Percentiles rank a stretch among this genome's conserved stretches.
Conservation (phyloP, 2,797 vertebrate species). For the Dipus sagitta region DNA sequence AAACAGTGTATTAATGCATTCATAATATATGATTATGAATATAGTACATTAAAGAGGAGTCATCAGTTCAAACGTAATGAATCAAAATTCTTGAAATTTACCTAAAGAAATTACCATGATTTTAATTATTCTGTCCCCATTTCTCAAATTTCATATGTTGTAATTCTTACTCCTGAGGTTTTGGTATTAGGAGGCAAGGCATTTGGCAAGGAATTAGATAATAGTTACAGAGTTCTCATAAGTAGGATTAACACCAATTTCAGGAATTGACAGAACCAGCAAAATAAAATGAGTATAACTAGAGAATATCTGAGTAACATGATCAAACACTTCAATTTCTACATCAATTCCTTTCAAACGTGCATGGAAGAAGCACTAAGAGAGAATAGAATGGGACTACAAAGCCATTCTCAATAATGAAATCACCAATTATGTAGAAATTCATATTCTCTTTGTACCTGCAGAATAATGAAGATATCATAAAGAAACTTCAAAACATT, state of each 20-base stretch:
- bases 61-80: neutral
- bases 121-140: neutral
- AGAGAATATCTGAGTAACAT: neutral
- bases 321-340: neutral
- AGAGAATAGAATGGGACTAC: neutral
- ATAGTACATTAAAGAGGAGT: neutral
- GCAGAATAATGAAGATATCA: neutral
- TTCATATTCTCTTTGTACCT: slow-evolving; percentile 14
- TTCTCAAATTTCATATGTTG: neutral
- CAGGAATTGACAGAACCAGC: neutral
- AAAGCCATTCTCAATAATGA: neutral
- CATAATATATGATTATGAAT: neutral
- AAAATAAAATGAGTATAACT: neutral
- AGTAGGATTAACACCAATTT: neutral
- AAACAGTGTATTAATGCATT: neutral
- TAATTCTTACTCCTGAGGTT: neutral
- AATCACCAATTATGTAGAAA: neutral
- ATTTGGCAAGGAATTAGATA: neutral
- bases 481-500: neutral
- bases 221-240: neutral
- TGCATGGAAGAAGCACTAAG: neutral
- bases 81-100: neutral
- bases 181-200: neutral
- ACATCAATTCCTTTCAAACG: neutral
- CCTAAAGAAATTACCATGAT: neutral